phyloP scores from a whole-genome alignment of 2,113 vertebrate genomes.

The Crocuta crocuta region DNA sequence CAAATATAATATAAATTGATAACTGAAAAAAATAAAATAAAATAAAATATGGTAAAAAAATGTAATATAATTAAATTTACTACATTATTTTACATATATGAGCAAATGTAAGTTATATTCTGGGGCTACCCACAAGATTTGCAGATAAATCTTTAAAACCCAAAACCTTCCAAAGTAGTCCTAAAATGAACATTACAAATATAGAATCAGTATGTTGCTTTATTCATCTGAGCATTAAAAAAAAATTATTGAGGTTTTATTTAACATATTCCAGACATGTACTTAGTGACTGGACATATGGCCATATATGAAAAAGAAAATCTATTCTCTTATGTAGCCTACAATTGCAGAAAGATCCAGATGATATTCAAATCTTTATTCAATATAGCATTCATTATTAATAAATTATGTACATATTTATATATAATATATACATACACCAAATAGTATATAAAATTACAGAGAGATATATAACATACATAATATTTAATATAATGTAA shows the following conservation, averaged over 20 bases:
- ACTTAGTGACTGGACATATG: not conserved
- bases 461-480: not conserved
- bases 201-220: not conserved
- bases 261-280: not conserved
- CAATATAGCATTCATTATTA: not conserved
- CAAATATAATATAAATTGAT: too few relatives aligned
- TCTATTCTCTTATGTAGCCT: not conserved
- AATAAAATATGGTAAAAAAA: not conserved
- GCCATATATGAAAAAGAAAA: not conserved
- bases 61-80: not conserved
- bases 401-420: not conserved
- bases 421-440: fast-evolving
- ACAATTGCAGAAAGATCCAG: not conserved
- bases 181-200: not conserved
- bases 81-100: not conserved
- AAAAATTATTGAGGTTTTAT: not conserved
- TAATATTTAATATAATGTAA: not conserved
- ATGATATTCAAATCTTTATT: not conserved
- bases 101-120: not conserved
- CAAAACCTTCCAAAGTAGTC: not conserved
- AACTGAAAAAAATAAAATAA: too few relatives aligned
- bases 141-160: not conserved
- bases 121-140: not conserved
- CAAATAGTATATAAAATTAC: not conserved
- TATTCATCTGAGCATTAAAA: not conserved